A percentile compares a stretch with the other conserved stretches of the same genome.
Conservation (phyloP, 2,113 vertebrate genomes). For the Stictonetta naevosa region DNA sequence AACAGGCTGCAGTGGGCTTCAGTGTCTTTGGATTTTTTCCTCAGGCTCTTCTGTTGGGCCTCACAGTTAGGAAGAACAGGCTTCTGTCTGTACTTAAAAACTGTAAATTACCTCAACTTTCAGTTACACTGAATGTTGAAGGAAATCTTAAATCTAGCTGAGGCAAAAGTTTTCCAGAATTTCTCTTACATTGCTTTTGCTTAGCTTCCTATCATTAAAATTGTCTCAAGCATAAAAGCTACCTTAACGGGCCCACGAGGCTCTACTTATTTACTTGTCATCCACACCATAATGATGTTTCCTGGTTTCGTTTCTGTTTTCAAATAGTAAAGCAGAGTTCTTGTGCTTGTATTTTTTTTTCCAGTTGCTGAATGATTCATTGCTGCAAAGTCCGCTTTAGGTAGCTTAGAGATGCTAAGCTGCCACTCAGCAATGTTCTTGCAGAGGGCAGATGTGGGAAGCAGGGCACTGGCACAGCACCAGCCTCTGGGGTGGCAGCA, state of each 20-base stretch:
- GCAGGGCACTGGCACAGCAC: not conserved
- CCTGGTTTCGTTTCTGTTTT: not conserved
- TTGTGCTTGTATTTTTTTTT: not conserved
- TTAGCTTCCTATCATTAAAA: not conserved
- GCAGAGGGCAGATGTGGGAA: not conserved
- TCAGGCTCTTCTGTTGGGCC: not conserved
- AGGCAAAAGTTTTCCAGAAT: not conserved
- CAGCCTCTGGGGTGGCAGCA: fast-evolving
- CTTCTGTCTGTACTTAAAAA: not conserved
- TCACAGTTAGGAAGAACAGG: not conserved
- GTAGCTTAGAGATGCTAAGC: not conserved
- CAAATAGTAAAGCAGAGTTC: not conserved
- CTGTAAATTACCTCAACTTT: not conserved
- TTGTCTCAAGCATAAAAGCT: not conserved
- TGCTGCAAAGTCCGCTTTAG: not conserved
- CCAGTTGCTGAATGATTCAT: not conserved
- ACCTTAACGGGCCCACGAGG: not conserved
- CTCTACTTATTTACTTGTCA: not conserved
- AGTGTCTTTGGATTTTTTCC: not conserved
- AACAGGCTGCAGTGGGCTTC: not conserved
- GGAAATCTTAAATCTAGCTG: not conserved
- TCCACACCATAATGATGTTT: not conserved
- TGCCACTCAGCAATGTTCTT: not conserved
- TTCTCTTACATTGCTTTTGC: not conserved
- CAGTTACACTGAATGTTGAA: not conserved